Conservation (phyloP, 2,113 vertebrate genomes). For the Climacteris rufus region DNA sequence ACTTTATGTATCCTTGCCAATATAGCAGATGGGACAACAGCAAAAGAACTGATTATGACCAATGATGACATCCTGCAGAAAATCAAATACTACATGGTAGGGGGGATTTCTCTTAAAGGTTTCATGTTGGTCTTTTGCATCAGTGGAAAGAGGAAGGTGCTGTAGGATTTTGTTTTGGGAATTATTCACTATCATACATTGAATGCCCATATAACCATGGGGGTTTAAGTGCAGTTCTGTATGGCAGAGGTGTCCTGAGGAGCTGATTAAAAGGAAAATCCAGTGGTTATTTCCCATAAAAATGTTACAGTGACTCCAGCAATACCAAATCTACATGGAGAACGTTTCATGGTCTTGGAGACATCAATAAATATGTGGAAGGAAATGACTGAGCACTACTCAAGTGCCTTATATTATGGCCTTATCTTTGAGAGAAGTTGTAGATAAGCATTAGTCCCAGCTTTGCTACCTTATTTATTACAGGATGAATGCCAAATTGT, state of each 20-base stretch:
- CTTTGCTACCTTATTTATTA: neutral
- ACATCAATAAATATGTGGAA: neutral
- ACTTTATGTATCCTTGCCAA: constrained; percentile 96
- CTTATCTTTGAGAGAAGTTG: neutral
- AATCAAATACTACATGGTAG: constrained; percentile 98
- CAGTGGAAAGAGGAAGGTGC: neutral
- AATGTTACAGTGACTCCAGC: neutral
- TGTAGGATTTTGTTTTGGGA: neutral
- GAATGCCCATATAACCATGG: neutral
- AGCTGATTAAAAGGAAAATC: neutral
- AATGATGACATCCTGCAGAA: constrained; percentile 98
- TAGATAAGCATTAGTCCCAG: neutral
- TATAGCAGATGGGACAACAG: constrained; percentile 94
- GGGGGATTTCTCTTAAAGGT: neutral
- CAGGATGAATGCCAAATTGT: neutral
- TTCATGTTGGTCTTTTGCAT: neutral
- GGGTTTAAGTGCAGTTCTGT: neutral
- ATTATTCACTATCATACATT: neutral
- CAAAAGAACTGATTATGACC: constrained; percentile 97
- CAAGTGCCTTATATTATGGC: neutral
- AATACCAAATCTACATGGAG: neutral
- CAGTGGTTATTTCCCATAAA: neutral
- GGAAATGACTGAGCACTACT: neutral
- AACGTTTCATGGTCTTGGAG: neutral
- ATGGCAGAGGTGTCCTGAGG: neutral